Percentiles rank a stretch among this genome's conserved stretches.
These are phyloP conservation scores for Zapornia atra DNA, from an alignment of 2,113 vertebrate genomes.

Conservation along the genomic window DNA sequence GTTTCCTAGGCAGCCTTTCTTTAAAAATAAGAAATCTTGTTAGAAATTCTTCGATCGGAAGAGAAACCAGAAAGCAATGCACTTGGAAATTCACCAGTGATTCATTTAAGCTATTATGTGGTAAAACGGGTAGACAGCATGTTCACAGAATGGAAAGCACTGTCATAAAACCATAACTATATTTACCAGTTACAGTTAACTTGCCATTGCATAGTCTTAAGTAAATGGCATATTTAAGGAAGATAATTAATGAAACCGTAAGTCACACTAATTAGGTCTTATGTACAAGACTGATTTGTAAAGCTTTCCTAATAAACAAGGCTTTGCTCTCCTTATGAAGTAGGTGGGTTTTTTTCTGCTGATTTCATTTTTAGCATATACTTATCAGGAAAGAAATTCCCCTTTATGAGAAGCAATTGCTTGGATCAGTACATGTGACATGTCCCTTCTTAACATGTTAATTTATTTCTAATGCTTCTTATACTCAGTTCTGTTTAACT, in stretches of 20 bases:
- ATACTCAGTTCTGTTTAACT: constrained; percentile 52
- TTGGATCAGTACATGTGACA: neutral
- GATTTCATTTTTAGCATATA: neutral
- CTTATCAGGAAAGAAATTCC: neutral
- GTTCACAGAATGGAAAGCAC: neutral
- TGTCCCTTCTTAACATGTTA: neutral
- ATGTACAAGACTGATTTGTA: neutral
- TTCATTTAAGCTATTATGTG: neutral
- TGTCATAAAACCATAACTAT: neutral
- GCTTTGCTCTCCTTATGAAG: neutral
- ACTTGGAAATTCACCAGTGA: neutral
- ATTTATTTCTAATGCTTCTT: constrained; percentile 53
- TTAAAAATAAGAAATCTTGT: neutral
- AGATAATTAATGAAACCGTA: neutral
- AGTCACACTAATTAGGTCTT: constrained; percentile 8
- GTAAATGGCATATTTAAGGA: constrained; percentile 18
- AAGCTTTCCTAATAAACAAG: constrained; percentile 4
- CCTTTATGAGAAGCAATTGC: constrained; percentile 4
- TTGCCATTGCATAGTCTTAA: neutral
- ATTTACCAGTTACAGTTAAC: neutral
- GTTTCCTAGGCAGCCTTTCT: neutral
- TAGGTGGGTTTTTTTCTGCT: neutral
- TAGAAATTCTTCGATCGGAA: neutral
- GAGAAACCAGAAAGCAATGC: neutral
- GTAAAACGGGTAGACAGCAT: neutral